Base-by-base conservation (phyloP, 2,888 invertebrate genomes). In the Microctonus brassicae region DNA sequence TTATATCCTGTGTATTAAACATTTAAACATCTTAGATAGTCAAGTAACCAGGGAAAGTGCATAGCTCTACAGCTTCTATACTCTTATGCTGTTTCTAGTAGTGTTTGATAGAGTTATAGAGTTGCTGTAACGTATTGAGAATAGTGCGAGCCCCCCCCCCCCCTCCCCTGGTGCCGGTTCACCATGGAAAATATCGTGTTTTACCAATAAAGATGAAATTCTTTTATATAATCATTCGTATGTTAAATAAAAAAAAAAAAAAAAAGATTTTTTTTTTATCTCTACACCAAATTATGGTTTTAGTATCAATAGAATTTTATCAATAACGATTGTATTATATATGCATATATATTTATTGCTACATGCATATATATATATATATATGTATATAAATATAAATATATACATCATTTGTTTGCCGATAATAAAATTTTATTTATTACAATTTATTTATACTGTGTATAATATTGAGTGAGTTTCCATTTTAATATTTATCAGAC, bases 81-180 rank as follows among this genome's bases (percentile, higher is more conserved):
- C 22, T 24, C 11, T 13, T 13, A 26, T 55, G 55, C 55, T 26
- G 24, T 55, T 24, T 26, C 55, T 55, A 29, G 11, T 11, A n/a
- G 55, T 55, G 55, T 78, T 66, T 74, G 67, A n/a, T n/a, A n/a
- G n/a, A n/a, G n/a, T n/a, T n/a, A 73, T 72, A 75, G 75, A 72
- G 76, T 69, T 61, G 80, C 76, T 77, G 77, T 78, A 81, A 80
- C 75, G 78, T 77, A 76, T 81, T 39, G 42, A 39, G 34, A 24
- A 24, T 11, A 24, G 39, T 57, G 33, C 57, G 36, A 53, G 33
- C 29, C n/a, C n/a, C n/a, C n/a, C n/a, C n/a, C n/a, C n/a, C n/a
- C n/a, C n/a, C n/a, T n/a, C 66, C 22, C 26, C 24, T 13, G 26
- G 26, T 29, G 29, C 47, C 22, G 39, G 39, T 33, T 66, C 39